Percentiles rank a stretch among this genome's conserved stretches.
These are phyloP conservation scores for Oreochromis mossambicus DNA, from an alignment of 2,797 vertebrate genomes.

Conservation along the genomic window DNA sequence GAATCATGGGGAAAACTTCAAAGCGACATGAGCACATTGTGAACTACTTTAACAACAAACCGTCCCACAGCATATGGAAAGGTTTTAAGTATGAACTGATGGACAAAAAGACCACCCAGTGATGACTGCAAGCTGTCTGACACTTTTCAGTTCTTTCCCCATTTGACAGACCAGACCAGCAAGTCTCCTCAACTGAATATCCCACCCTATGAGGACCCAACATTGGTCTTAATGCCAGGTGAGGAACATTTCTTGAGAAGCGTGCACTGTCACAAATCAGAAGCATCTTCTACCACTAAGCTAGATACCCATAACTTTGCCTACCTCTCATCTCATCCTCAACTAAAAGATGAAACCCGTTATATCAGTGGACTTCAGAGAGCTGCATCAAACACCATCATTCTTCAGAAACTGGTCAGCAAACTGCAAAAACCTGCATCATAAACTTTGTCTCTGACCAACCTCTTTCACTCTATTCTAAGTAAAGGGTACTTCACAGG, in stretches of 20 bases:
- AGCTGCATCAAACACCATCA: not conserved
- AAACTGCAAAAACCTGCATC: not conserved
- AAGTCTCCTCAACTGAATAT: not conserved
- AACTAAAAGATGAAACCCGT: not conserved
- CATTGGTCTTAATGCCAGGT: not conserved
- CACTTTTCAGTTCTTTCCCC: not conserved
- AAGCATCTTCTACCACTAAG: not conserved
- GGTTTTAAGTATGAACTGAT: not conserved
- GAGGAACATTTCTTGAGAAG: not conserved
- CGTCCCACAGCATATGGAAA: not conserved
- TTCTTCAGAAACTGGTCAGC: not conserved
- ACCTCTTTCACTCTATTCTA: not conserved
- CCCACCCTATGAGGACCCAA: not conserved
- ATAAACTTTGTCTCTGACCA: not conserved
- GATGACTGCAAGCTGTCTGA: not conserved
- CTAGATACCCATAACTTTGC: not conserved
- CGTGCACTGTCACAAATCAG: not conserved
- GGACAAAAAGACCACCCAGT: not conserved
- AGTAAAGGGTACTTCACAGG: not conserved
- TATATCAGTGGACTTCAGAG: not conserved
- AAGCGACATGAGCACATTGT: not conserved
- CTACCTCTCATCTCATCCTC: not conserved
- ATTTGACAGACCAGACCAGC: not conserved
- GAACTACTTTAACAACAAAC: not conserved
- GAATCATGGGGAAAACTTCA: not conserved